A percentile compares a stretch with the other conserved stretches of the same genome.
Conservation (phyloP, 2,113 vertebrate genomes). For the Peromyscus leucopus region DNA sequence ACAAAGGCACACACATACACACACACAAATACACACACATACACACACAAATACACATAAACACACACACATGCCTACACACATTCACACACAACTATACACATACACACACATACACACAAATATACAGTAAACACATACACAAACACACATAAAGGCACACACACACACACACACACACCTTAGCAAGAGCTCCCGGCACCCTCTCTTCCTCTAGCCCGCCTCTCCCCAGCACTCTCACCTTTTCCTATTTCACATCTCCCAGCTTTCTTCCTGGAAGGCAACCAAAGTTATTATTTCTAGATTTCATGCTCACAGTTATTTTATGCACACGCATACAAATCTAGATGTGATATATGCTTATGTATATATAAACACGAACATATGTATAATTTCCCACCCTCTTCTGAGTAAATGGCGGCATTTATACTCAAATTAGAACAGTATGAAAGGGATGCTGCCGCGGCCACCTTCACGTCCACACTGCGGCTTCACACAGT, state of each 20-base stretch:
- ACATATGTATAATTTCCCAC: background rate
- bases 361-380: slow-evolving; percentile 6
- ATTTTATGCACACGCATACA: background rate
- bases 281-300: slow-evolving; percentile 34
- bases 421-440: background rate
- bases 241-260: background rate
- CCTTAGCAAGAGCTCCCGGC: background rate
- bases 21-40: no score
- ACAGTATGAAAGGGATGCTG: background rate
- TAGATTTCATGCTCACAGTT: slow-evolving; percentile 16
- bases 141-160: background rate
- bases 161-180: background rate
- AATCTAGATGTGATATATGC: background rate
- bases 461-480: background rate
- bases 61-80: no score
- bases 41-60: no score
- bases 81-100: fast-evolving
- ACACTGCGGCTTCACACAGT: background rate
- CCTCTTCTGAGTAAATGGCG: background rate
- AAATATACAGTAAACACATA: background rate
- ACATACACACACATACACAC: fast-evolving
- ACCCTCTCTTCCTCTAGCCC: no score
- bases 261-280: slow-evolving; percentile 57
- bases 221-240: background rate
- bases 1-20: no score